Evolutionary conservation across 1,140 invertebrate genomes (phyloP).

Genomic region (Phymorhynchus buccinoides): DNA sequence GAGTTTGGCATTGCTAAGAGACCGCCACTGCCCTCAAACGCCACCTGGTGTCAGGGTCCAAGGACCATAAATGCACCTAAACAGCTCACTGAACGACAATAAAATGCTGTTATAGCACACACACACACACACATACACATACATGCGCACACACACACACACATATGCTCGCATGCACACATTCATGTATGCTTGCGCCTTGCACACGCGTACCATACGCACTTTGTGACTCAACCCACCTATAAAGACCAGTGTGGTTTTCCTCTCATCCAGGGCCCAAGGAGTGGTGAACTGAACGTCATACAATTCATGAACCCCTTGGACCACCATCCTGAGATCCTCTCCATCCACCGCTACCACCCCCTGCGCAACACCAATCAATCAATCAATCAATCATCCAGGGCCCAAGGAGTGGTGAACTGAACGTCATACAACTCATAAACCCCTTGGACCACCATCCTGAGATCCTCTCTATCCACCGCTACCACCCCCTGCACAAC

Average conservation of each 20-base stretch:
- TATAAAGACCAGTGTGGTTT: slow-evolving; percentile 66
- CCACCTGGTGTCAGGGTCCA: no score
- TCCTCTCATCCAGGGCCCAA: slow-evolving; percentile 51
- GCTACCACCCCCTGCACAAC: slow-evolving; percentile 62
- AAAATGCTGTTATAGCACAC: background rate
- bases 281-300: slow-evolving; percentile 62
- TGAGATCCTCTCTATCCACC: slow-evolving; percentile 38
- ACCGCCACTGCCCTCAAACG: no score
- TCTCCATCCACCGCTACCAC: slow-evolving; percentile 55
- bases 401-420: slow-evolving; percentile 56
- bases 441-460: slow-evolving; percentile 66
- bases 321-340: slow-evolving; percentile 58
- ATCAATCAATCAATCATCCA: no score
- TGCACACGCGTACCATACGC: background rate
- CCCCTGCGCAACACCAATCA: slow-evolving; percentile 53
- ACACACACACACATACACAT: no score
- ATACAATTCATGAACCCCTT: slow-evolving; percentile 69
- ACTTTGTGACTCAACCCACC: slow-evolving; percentile 49
- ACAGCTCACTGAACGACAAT: no score
- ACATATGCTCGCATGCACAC: no score
- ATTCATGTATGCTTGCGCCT: no score
- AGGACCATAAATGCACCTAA: no score
- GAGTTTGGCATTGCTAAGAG: no score
- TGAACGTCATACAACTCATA: slow-evolving; percentile 67
- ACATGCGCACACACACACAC: no score